Conservation (phyloP, 2,113 vertebrate species). For the Micromys minutus region DNA sequence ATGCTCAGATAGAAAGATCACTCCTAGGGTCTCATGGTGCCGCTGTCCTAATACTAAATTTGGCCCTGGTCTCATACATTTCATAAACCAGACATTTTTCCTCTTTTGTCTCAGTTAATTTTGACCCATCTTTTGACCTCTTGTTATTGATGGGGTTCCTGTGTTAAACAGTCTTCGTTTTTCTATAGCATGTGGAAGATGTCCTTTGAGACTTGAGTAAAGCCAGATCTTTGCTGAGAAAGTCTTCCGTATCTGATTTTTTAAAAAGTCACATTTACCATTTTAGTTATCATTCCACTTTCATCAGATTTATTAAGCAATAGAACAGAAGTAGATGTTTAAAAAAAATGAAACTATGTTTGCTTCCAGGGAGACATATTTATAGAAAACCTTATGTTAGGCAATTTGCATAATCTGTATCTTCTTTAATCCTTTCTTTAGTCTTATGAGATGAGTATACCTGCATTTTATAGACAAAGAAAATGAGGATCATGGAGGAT, state of each 20-base stretch:
- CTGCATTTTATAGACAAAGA: slow-evolving; percentile 28
- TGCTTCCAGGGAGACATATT: slow-evolving; percentile 33
- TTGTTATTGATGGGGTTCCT: slow-evolving; percentile 23
- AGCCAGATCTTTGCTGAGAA: slow-evolving; percentile 2
- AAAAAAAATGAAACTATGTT: slow-evolving; percentile 48
- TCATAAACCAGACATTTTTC: not conserved
- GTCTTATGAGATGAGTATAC: not conserved
- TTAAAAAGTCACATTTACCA: not conserved
- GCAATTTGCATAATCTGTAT: slow-evolving; percentile 10
- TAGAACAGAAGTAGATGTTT: slow-evolving; percentile 10
- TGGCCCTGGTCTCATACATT: not conserved
- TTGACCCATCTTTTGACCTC: slow-evolving; percentile 28
- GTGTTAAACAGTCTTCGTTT: not conserved
- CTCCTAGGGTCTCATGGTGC: not conserved
- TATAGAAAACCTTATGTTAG: slow-evolving; percentile 37
- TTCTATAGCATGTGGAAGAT: not conserved
- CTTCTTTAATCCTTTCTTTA: slow-evolving; percentile 36
- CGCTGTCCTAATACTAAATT: not conserved
- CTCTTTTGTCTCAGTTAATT: not conserved
- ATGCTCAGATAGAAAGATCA: not conserved
- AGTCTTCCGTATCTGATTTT: not conserved
- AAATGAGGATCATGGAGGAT: slow-evolving; percentile 1
- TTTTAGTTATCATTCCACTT: slow-evolving; percentile 23
- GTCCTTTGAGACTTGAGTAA: not conserved
- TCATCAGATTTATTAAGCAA: slow-evolving; percentile 41